Base-by-base conservation (phyloP, 2,113 vertebrate genomes). In the Xenopus borealis region DNA sequence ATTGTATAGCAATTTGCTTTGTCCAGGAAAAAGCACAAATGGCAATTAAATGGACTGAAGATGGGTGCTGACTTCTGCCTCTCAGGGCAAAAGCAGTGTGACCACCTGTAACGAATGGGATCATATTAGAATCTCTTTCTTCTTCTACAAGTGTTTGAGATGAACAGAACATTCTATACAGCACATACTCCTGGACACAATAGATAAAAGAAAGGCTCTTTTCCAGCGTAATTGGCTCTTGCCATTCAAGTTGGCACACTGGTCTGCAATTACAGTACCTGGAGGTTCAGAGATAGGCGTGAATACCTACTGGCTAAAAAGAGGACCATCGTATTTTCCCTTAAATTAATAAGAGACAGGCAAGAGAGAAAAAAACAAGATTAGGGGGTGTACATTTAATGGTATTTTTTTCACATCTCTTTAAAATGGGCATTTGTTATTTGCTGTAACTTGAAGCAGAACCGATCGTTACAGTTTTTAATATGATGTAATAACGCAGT, bases 101-200 rank as follows among this genome's bases (percentile, higher is more conserved):
- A 57, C 74, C 68, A 70, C 73, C 58, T 63, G 59, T 64, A 70
- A 70, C 64, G 74, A 70, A n/a, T 77, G 61, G 74, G n/a, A 64
- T 62, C 33, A 50, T 68, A 64, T 77, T 69, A 62, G 46, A 53
- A 45, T 16, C 12, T 59, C 72, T 75, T 75, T 50, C 47, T 47
- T 69, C 27, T 64, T 75, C 66, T 52, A 23, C 18, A 70, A 69
- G 47, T 69, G 19, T 69, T 50, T 69, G 66, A 69, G n/a, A 55
- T 40, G 27, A 63, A 53, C 17, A 63, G 16, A 76, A 67, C 70
- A 40, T 45, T 46, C 27, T 57, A n/a, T 58, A 61, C 3, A 75
- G 30, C 12, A 23, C 18, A 16, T 7, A 40, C 53, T 52, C 19
- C 45, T 30, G 33, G 62, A 14, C 62, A 63, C 17, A 65, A 55